Conservation (phyloP, 2,113 vertebrate species). For the Martes martes region DNA sequence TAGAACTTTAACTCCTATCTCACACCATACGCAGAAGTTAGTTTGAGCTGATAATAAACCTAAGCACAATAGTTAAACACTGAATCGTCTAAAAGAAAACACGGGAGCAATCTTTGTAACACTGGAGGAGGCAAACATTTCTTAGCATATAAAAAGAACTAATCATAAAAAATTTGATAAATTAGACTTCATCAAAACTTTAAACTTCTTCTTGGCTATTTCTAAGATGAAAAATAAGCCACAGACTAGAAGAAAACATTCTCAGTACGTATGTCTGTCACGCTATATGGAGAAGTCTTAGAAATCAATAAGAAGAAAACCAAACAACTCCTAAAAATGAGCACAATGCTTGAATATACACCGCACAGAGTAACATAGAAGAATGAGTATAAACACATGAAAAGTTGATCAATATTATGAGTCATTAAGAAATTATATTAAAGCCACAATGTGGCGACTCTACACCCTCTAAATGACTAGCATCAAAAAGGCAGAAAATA, state of each 20-base stretch:
- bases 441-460: background rate
- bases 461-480: background rate
- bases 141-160: background rate
- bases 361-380: background rate
- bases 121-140: background rate
- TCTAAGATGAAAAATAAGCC: conserved; percentile 30
- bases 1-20: background rate
- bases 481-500: background rate
- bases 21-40: background rate
- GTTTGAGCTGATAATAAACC: background rate
- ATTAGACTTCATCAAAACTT: background rate
- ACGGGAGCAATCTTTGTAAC: background rate
- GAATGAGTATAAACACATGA: background rate
- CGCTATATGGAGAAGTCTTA: background rate
- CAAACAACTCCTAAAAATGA: background rate
- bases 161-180: background rate
- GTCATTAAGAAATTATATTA: background rate
- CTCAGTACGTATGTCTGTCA: background rate
- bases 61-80: background rate
- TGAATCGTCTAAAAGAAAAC: background rate
- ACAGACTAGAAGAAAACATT: background rate
- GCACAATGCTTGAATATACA: background rate
- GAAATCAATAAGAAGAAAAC: background rate
- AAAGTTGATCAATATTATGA: background rate
- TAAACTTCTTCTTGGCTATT: background rate